Evolutionary conservation across 1,140 invertebrate genomes (phyloP), one percentile per base, ranked within the genome.

Genomic region (Cotesia vestalis): DNA sequence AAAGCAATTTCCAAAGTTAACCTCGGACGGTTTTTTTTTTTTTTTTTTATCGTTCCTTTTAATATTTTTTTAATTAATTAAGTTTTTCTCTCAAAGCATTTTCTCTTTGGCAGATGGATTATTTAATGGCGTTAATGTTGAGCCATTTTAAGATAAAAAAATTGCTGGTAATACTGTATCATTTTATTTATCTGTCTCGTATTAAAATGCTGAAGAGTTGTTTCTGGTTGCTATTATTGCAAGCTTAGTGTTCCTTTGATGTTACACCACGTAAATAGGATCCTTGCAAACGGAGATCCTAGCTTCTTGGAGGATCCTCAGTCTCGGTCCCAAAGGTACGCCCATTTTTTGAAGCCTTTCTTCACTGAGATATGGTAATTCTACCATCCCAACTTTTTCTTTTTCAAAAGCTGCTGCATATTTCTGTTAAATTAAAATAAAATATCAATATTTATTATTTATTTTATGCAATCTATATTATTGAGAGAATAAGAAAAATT

Each of bases 361-460:
- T 82, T 98, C 96, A 4, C 92, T 95, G 75, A 98, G 88, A 86
- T 96, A 97, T 2, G 95, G 95, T 60, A 98, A 87, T 85, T 98
- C 96, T 36, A 96, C 92, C 86, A 97, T 94, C 9, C 95, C 95
- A 34, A 97, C 94, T 78, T 94, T 92, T 84, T 97, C 95, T 71
- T 92, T 92, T 79, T 97, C 95, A 78, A 98, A 94, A 38, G 93
- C 89, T 0, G 86, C 87, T 5, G 94, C 94, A 82, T 96, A 98
- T 93, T 96, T 96, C 95, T 97, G 86, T 14, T 88, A 89, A 80
- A 80, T 76, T 83, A 38, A 4, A 40, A 12, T 6, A n/a, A 0
- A 27, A 27, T 27, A 27, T 27, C 3, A 27, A 27, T 3, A 27
- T 27, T 14, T 12, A 46, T 38, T 40, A 40, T 36, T 40, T 27